These are phyloP conservation scores for Melipona beecheii DNA, from an alignment of 2,888 invertebrate genomes.

Conservation along the genomic window DNA sequence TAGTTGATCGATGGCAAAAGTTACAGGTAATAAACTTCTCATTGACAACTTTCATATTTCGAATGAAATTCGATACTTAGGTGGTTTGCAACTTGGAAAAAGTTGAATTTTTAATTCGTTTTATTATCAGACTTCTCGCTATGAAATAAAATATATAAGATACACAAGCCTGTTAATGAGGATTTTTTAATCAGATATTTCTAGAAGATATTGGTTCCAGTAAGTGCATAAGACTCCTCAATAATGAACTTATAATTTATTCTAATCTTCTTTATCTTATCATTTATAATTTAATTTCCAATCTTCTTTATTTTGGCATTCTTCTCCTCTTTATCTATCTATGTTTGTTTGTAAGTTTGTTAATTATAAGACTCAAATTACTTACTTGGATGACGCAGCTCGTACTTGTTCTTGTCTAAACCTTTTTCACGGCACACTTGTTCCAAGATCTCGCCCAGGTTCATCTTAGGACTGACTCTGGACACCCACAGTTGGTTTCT, in stretches of 20 bases:
- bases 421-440: conserved; percentile 91
- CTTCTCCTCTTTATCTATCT: neutral
- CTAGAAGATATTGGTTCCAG: too few species aligned
- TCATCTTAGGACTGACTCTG: conserved; percentile 89
- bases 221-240: too few species aligned
- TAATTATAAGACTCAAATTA: conserved; percentile 11
- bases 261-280: neutral
- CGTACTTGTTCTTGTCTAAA: conserved; percentile 90
- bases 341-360: neutral
- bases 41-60: neutral
- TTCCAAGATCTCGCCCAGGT: conserved; percentile 88
- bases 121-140: neutral
- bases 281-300: neutral
- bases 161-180: neutral
- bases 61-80: neutral
- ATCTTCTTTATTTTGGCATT: neutral
- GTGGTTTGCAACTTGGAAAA: neutral
- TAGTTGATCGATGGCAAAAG: neutral
- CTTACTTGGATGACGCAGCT: conserved; percentile 91
- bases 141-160: too few species aligned
- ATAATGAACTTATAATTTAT: neutral
- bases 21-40: neutral
- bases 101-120: neutral
- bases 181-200: neutral
- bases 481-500: conserved; percentile 92